Percentiles rank a stretch among this genome's conserved stretches.
Conservation (phyloP, 2,888 invertebrate genomes). For the Dicyrtomina minuta region DNA sequence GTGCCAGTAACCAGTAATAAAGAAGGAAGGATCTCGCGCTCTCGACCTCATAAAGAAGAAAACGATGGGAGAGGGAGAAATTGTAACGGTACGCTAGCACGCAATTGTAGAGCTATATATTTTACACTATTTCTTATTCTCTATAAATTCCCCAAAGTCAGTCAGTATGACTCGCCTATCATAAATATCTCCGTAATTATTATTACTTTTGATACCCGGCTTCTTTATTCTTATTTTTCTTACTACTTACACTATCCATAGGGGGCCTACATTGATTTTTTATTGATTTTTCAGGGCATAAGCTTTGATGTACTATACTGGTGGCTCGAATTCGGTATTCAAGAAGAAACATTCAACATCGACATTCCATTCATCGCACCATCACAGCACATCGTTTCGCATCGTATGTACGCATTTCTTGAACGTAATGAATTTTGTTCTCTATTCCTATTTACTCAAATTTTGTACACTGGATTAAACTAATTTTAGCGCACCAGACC, state of each 20-base stretch:
- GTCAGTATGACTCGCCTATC: conserved; percentile 29
- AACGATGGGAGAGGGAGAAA: conserved; percentile 5
- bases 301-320: no score
- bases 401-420: no score
- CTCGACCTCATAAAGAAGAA: not conserved
- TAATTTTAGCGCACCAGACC: no score
- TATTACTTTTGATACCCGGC: conserved; percentile 13
- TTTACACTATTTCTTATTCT: conserved; percentile 35
- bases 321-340: no score
- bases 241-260: not conserved
- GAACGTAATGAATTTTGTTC: no score
- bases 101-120: conserved; percentile 48
- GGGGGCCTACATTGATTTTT: not conserved
- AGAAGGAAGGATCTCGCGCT: conserved; percentile 1
- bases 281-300: not conserved
- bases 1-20: no score
- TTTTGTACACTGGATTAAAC: no score
- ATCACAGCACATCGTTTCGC: no score
- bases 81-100: conserved; percentile 44
- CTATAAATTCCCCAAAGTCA: conserved; percentile 4
- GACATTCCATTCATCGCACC: no score
- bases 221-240: not conserved
- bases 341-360: no score
- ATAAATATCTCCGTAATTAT: conserved; percentile 30
- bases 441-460: no score